Conservation (phyloP, 2,888 invertebrate genomes). For the Noctua fimbriata region DNA sequence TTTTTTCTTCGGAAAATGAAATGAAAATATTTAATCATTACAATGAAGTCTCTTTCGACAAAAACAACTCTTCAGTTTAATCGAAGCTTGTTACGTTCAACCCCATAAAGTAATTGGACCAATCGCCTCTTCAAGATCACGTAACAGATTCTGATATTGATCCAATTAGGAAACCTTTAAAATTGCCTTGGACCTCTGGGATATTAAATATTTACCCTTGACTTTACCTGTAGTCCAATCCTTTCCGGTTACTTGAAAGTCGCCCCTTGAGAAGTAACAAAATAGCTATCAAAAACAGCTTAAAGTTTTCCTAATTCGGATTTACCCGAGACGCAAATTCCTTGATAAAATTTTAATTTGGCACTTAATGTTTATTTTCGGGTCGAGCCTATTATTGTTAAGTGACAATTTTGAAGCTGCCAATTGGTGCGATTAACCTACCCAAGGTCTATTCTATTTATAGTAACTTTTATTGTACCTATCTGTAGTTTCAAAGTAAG, state of each 20-base stretch:
- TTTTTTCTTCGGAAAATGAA: neutral
- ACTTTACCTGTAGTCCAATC: slow-evolving; percentile 26
- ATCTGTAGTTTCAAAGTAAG: neutral
- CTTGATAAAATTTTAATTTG: slow-evolving; percentile 19
- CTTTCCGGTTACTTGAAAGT: slow-evolving; percentile 15
- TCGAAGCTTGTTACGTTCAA: neutral
- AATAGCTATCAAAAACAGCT: slow-evolving; percentile 26
- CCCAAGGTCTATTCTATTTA: slow-evolving; percentile 8
- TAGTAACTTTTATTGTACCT: neutral
- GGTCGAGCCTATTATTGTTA: slow-evolving; percentile 20
- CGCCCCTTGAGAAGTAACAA: slow-evolving; percentile 15
- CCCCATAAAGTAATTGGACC: slow-evolving; percentile 21
- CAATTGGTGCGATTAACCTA: slow-evolving; percentile 3
- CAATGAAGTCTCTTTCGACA: neutral
- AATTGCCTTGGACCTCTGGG: slow-evolving; percentile 51
- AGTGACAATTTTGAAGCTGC: slow-evolving; percentile 9
- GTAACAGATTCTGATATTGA: slow-evolving; percentile 45
- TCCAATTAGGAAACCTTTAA: slow-evolving; percentile 55
- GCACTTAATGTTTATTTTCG: slow-evolving; percentile 14
- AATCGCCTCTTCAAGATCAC: slow-evolving; percentile 35
- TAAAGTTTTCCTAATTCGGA: slow-evolving; percentile 25
- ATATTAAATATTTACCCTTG: slow-evolving; percentile 40
- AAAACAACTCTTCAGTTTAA: neutral
- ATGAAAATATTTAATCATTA: neutral
- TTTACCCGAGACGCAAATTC: neutral